Evolutionary conservation across 2,113 vertebrate genomes (phyloP).

Genomic region (Rhineura floridana): DNA sequence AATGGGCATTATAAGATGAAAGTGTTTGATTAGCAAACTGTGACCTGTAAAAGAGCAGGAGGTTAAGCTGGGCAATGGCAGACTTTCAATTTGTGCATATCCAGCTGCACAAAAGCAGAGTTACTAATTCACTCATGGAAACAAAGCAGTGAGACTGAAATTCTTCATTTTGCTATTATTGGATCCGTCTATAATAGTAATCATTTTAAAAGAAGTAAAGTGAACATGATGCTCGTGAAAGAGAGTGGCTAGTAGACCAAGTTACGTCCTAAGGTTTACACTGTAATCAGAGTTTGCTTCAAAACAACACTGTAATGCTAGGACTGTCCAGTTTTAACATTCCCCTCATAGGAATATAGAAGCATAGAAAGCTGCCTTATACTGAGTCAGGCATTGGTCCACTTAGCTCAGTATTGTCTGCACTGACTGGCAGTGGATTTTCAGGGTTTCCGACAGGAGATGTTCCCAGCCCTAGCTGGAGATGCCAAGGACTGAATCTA

Average conservation of each 20-base stretch:
- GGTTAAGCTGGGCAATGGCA: not conserved
- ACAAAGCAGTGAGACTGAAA: not conserved
- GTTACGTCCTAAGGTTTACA: not conserved
- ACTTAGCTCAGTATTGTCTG: no score
- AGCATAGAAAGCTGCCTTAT: no score
- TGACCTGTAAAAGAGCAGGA: conserved; percentile 32
- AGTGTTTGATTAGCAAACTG: conserved; percentile 46
- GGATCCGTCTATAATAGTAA: not conserved
- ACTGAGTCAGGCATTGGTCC: no score
- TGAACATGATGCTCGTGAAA: not conserved
- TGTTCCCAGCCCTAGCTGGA: no score
- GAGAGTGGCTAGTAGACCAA: not conserved
- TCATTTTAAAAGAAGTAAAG: not conserved
- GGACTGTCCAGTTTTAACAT: not conserved
- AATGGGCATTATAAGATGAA: conserved; percentile 48
- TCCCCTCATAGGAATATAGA: no score
- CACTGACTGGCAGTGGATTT: no score
- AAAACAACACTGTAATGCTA: not conserved
- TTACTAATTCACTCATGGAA: conserved; percentile 19
- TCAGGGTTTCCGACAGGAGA: no score
- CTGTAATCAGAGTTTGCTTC: not conserved
- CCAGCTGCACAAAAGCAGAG: conserved; percentile 10
- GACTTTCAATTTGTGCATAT: conserved; percentile 21
- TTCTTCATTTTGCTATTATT: not conserved
- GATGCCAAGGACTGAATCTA: no score